Conservation (phyloP, 1,140 invertebrate species). For the Apis florea region DNA sequence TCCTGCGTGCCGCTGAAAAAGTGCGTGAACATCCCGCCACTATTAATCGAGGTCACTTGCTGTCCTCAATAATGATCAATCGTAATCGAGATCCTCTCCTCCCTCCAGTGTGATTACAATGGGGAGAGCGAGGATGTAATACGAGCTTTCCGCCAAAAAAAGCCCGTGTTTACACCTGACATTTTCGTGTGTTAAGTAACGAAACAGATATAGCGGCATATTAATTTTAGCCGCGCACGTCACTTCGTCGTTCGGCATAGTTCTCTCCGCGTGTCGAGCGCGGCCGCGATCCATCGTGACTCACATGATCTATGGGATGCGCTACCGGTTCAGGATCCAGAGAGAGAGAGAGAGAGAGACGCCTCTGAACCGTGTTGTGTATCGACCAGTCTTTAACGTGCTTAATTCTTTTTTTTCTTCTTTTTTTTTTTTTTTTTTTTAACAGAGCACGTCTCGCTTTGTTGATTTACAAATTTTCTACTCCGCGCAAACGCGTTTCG, state of each 20-base stretch:
- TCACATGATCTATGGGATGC: slow-evolving; percentile 42
- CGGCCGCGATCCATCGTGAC: slow-evolving; percentile 18
- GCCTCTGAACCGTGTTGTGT: too few species aligned
- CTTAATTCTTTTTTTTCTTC: too few species aligned
- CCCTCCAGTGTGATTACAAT: too few species aligned
- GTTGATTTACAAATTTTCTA: not conserved
- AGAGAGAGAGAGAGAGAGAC: not conserved
- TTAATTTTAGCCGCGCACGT: slow-evolving; percentile 47
- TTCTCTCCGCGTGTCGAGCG: not conserved
- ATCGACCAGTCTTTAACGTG: too few species aligned
- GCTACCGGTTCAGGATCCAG: slow-evolving; percentile 2
- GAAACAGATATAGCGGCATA: slow-evolving; percentile 41
- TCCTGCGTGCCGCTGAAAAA: slow-evolving; percentile 89
- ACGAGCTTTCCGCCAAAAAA: not conserved
- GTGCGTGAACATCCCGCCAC: slow-evolving; percentile 86
- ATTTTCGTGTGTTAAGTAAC: slow-evolving; percentile 40
- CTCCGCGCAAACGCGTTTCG: not conserved
- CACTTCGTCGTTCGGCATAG: slow-evolving; percentile 20
- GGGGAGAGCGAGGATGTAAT: not conserved
- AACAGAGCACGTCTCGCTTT: not conserved
- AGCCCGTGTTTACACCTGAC: slow-evolving; percentile 23
- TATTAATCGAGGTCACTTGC: slow-evolving; percentile 81
- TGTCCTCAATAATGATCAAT: slow-evolving; percentile 82
- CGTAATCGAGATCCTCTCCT: not conserved
- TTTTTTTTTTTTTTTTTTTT: not conserved